Conservation (phyloP, 2,797 vertebrate genomes). For the Argentina silus region DNA sequence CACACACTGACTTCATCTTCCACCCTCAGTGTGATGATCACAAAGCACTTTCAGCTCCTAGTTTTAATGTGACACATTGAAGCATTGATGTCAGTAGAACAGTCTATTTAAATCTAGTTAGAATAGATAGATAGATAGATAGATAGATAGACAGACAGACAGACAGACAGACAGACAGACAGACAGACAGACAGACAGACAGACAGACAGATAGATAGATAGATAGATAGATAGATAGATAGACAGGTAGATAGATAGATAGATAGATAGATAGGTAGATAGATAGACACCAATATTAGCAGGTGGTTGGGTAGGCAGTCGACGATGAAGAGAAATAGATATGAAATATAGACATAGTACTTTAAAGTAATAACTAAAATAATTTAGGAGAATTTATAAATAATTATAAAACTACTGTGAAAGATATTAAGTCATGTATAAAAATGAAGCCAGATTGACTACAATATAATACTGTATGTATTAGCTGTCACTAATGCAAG, state of each 20-base stretch:
- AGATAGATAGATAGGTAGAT: neutral
- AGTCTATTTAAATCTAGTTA: neutral
- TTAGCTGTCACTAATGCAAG: slow-evolving; percentile 49
- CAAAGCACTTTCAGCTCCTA: slow-evolving; percentile 26
- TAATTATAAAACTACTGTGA: slow-evolving; percentile 25
- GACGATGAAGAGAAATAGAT: neutral
- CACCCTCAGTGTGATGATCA: slow-evolving; percentile 18
- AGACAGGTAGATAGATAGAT: too few species aligned
- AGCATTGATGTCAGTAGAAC: slow-evolving; percentile 19
- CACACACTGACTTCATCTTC: neutral
- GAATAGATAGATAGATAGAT: neutral
- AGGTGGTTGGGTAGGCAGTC: neutral
- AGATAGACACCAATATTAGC: neutral
- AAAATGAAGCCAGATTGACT: slow-evolving; percentile 23
- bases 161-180: too few species aligned
- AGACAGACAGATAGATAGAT: too few species aligned
- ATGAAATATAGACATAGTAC: neutral
- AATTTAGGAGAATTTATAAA: slow-evolving; percentile 10
- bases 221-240: neutral
- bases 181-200: too few species aligned
- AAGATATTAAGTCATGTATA: slow-evolving; percentile 25
- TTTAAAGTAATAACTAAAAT: neutral
- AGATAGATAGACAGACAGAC: too few species aligned
- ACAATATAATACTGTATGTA: slow-evolving; percentile 14
- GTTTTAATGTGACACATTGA: slow-evolving; percentile 20